Conservation (phyloP, 2,888 invertebrate species). For the Athripsodes cinereus region DNA sequence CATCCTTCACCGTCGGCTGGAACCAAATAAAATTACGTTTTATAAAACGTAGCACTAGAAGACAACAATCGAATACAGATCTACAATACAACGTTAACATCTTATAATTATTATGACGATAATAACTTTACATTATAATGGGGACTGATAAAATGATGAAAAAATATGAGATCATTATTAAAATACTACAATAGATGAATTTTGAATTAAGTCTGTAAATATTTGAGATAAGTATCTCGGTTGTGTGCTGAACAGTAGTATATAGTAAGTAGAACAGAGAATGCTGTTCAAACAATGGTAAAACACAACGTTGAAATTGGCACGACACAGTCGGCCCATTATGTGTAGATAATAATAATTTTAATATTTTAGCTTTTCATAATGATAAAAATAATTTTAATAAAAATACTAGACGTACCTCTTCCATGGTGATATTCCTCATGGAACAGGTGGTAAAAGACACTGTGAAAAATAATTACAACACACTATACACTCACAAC, state of each 20-base stretch:
- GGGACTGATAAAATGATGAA: too few relatives aligned
- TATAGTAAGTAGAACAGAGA: constrained; percentile 26
- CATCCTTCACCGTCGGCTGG: constrained; percentile 56
- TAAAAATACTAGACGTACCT: constrained; percentile 19
- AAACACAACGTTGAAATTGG: constrained; percentile 19
- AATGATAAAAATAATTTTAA: not conserved
- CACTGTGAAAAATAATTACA: not conserved
- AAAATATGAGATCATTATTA: too few relatives aligned
- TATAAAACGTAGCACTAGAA: not conserved
- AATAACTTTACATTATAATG: not conserved
- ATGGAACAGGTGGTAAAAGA: constrained; percentile 6
- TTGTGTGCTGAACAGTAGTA: constrained; percentile 11
- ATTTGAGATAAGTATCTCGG: constrained; percentile 25
- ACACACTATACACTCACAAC: not conserved
- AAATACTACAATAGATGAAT: constrained; percentile 1
- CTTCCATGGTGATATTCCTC: constrained; percentile 22
- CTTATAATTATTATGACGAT: not conserved
- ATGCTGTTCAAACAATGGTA: constrained; percentile 27
- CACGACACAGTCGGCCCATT: constrained; percentile 10
- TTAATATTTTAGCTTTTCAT: too few relatives aligned
- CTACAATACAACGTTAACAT: not conserved
- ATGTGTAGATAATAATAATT: not conserved
- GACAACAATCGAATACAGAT: not conserved
- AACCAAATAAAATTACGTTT: constrained; percentile 33
- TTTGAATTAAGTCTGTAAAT: constrained; percentile 20